Percentiles rank a stretch among this genome's conserved stretches.
phyloP scores from a whole-genome alignment of 2,888 invertebrate genomes.

The Caenorhabditis japonica region DNA sequence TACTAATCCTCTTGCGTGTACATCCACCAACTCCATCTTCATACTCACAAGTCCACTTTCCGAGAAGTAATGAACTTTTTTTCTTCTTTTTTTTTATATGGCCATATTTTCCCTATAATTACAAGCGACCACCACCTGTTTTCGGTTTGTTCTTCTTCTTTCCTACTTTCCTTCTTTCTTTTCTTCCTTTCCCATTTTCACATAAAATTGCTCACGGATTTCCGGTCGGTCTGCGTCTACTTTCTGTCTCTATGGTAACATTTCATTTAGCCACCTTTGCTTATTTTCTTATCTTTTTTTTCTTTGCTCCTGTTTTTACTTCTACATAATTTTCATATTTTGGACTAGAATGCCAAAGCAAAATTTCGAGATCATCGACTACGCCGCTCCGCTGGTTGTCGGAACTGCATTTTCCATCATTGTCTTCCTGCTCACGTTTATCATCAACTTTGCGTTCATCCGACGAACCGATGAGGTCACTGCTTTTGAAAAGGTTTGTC shows the following conservation, averaged over 20 bases:
- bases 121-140: background rate
- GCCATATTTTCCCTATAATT: too few relatives aligned
- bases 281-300: background rate
- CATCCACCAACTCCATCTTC: slow-evolving; percentile 18
- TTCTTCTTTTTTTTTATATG: background rate
- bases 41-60: slow-evolving; percentile 5
- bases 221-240: slow-evolving; percentile 40
- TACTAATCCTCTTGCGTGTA: slow-evolving; percentile 33
- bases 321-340: too few relatives aligned
- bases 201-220: slow-evolving; percentile 15
- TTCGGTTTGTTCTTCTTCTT: background rate
- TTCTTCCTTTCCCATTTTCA: background rate
- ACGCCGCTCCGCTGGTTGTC: slow-evolving; percentile 46
- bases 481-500: slow-evolving; percentile 58
- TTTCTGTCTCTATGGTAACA: slow-evolving; percentile 35
- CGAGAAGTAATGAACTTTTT: background rate
- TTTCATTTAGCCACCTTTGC: slow-evolving; percentile 13
- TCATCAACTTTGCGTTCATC: slow-evolving; percentile 58
- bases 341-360: slow-evolving; percentile 59
- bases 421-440: slow-evolving; percentile 52
- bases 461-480: slow-evolving; percentile 57
- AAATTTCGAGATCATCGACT: slow-evolving; percentile 51
- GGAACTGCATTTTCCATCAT: slow-evolving; percentile 50
- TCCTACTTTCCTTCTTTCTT: background rate
- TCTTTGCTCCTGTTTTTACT: background rate